Percentiles rank a stretch among this genome's conserved stretches.
phyloP scores from a whole-genome alignment of 2,113 vertebrate species.

The Lutjanus erythropterus region DNA sequence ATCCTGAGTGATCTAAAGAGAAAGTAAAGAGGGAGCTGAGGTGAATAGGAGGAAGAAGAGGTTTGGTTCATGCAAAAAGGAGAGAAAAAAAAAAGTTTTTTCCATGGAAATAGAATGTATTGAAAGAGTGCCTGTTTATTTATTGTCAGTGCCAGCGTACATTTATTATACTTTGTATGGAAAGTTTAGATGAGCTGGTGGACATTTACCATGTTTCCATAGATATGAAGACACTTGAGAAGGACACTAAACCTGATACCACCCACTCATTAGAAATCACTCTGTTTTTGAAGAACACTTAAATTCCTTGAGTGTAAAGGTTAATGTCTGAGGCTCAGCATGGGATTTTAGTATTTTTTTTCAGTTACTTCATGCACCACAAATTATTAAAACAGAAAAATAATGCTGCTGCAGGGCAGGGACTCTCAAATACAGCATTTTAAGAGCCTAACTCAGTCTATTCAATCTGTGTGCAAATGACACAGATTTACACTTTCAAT shows the following conservation, averaged over 20 bases:
- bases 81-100: background rate
- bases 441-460: background rate
- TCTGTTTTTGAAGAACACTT: background rate
- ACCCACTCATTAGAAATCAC: slow-evolving; percentile 14
- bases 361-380: background rate
- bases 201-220: slow-evolving; percentile 1
- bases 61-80: background rate
- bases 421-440: background rate
- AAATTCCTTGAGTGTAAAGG: slow-evolving; percentile 21
- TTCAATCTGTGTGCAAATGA: too few relatives aligned
- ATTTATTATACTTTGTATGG: background rate
- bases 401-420: background rate
- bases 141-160: background rate
- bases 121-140: background rate
- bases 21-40: slow-evolving; percentile 39
- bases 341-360: background rate
- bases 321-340: slow-evolving; percentile 13
- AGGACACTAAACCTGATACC: slow-evolving; percentile 5
- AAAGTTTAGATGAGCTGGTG: background rate
- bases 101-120: background rate
- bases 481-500: too few relatives aligned
- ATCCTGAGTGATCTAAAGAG: slow-evolving; percentile 59
- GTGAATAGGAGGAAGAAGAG: slow-evolving; percentile 19
- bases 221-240: background rate
- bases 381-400: background rate